A percentile compares a stretch with the other conserved stretches of the same genome.
These are phyloP conservation scores for Drosophila parvula DNA, from an alignment of 1,140 invertebrate genomes.

Conservation along the genomic window DNA sequence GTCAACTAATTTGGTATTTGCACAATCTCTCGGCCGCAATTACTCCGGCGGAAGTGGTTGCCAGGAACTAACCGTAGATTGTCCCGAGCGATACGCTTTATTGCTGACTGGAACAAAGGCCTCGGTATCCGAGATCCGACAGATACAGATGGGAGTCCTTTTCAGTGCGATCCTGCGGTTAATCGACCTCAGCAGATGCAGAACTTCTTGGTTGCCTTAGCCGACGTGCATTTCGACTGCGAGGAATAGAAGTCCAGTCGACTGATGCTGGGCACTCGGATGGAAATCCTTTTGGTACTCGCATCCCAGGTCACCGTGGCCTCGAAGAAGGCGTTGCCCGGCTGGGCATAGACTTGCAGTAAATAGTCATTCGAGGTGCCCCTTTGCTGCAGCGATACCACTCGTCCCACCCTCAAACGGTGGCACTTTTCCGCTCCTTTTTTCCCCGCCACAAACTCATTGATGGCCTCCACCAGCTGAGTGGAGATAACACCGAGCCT, in stretches of 20 bases:
- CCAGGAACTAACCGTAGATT: constrained; percentile 41
- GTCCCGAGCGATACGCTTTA: constrained; percentile 30
- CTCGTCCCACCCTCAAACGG: constrained; percentile 14
- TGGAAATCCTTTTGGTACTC: constrained; percentile 46
- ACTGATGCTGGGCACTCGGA: constrained; percentile 85
- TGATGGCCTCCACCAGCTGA: constrained; percentile 84
- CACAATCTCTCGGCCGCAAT: constrained; percentile 37
- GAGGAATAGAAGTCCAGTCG: constrained; percentile 86
- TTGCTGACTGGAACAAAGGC: constrained; percentile 46
- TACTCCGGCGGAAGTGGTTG: constrained; percentile 34
- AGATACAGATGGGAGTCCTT: constrained; percentile 29
- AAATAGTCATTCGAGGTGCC: constrained; percentile 17
- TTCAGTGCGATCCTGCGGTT: constrained; percentile 26
- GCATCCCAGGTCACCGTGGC: constrained; percentile 84
- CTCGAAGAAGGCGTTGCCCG: constrained; percentile 85
- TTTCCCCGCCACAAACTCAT: constrained; percentile 58
- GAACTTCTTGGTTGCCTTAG: constrained; percentile 85
- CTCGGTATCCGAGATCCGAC: constrained; percentile 37
- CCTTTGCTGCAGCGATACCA: constrained; percentile 23
- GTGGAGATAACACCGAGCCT: constrained; percentile 76
- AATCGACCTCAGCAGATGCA: constrained; percentile 84
- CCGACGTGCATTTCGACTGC: constrained; percentile 84
- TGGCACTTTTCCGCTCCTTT: constrained; percentile 50
- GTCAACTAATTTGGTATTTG: constrained; percentile 67
- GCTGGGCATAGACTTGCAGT: constrained; percentile 40